Evolutionary conservation across 2,888 invertebrate genomes (phyloP).

Genomic region (Zhengitettix transpicula): DNA sequence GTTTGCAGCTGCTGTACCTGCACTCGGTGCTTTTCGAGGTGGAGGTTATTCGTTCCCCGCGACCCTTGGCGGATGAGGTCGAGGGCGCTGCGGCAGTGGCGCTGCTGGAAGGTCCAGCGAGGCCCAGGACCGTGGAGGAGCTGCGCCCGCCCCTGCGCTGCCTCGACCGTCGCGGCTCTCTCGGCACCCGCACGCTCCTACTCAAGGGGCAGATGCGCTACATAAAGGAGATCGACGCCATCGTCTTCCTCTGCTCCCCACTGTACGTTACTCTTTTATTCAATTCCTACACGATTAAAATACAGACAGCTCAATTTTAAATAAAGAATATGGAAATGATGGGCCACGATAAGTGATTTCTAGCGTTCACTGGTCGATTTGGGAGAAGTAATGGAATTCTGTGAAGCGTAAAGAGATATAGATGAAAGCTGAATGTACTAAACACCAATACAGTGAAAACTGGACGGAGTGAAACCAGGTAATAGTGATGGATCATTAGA

Average conservation of each 20-base stretch:
- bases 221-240: slow-evolving; percentile 59
- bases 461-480: too few relatives aligned
- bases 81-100: background rate
- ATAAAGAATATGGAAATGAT: too few relatives aligned
- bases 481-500: too few relatives aligned
- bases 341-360: too few relatives aligned
- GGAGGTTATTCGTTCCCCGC: slow-evolving; percentile 42
- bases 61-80: background rate
- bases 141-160: background rate
- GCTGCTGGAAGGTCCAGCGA: slow-evolving; percentile 10
- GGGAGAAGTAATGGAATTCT: too few relatives aligned
- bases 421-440: too few relatives aligned
- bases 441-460: too few relatives aligned
- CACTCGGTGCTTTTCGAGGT: slow-evolving; percentile 74
- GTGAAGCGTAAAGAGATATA: too few relatives aligned
- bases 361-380: too few relatives aligned
- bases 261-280: slow-evolving; percentile 46
- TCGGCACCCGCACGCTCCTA: slow-evolving; percentile 51
- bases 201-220: slow-evolving; percentile 76
- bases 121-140: background rate
- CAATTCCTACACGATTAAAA: too few relatives aligned
- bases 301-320: too few relatives aligned
- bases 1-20: slow-evolving; percentile 50
- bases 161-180: slow-evolving; percentile 38
- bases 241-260: slow-evolving; percentile 77